Base-by-base conservation (phyloP, 2,113 vertebrate genomes). In the Anarrhichthys ocellatus region DNA sequence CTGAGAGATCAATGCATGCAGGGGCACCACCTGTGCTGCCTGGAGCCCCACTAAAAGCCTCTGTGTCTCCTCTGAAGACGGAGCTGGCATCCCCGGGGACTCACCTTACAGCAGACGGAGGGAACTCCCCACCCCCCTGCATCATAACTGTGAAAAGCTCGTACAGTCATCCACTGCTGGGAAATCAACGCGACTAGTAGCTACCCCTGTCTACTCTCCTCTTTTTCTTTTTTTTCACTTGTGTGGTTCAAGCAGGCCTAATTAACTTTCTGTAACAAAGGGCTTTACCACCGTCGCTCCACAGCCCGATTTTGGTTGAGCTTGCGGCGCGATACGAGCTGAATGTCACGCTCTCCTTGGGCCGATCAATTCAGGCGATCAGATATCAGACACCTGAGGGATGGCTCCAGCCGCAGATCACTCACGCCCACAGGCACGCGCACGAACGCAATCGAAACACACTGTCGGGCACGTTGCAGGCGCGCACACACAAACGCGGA, bases 281-380 rank as follows among this genome's bases (percentile, higher is more conserved):
- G 76, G 75, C 61, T 70, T 66, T 20, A n/a, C 58, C 17, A 8
- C 44, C 20, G 48, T 59, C 46, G 61, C 78, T 82, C 54, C 34
- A 10, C 54, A 32, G 69, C 34, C 72, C 27, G 77, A 82, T 85
- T 56, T 32, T 84, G 87, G 91, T 61, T 13, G 74, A 82, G 83
- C 87, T 61, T 40, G 72, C 50, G 59, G 79, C 80, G 66, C 61
- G 79, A 85, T 64, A 76, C 54, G 10, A 88, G 89, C 88, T 93
- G 93, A 95, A 95, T 88, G 94, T 94, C 94, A 92, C 63, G 63
- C 87, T 95, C 89, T 94, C 93, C 94, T 94, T 95, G 93, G 91
- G 86, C 73, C 38, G 81, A 94, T 95, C 94, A 92, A 94, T 95
- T 82, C 18, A 65, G 59, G 75, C 87, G 86, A 95, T 95, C 94